Percentiles rank a stretch among this genome's conserved stretches.
These are phyloP conservation scores for Brachionus plicatilis DNA, from an alignment of 1,140 invertebrate genomes.

Conservation along the genomic window DNA sequence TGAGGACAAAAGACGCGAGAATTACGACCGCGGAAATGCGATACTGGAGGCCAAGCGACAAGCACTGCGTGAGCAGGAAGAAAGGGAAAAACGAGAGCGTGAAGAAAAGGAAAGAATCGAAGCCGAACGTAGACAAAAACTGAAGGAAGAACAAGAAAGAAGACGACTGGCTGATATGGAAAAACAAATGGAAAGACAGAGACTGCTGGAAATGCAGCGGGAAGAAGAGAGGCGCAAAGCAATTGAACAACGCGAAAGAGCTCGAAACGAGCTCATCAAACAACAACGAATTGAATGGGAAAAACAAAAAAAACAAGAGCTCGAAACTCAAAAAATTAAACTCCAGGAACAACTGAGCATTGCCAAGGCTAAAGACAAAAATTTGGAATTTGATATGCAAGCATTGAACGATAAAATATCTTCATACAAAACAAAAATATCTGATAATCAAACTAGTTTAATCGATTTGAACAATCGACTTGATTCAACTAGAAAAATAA, in stretches of 20 bases:
- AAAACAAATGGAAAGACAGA: conserved; percentile 72
- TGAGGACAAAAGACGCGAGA: conserved; percentile 33
- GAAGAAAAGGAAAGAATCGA: conserved; percentile 72
- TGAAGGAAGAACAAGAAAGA: conserved; percentile 55
- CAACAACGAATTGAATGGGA: conserved; percentile 94
- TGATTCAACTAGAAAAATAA: conserved; percentile 60
- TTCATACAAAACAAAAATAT: conserved; percentile 78
- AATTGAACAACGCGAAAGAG: conserved; percentile 66
- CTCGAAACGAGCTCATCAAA: conserved; percentile 80
- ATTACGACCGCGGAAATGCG: conserved; percentile 68
- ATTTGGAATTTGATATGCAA: conserved; percentile 72
- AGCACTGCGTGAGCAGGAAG: conserved; percentile 63
- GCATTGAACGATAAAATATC: conserved; percentile 79
- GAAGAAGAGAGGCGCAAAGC: conserved; percentile 58
- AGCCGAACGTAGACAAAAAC: conserved; percentile 57
- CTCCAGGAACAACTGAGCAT: conserved; percentile 47
- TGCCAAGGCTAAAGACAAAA: conserved; percentile 48
- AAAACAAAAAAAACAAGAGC: conserved; percentile 77
- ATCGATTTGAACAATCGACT: conserved; percentile 81
- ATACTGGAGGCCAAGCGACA: conserved; percentile 86
- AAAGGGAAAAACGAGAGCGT: conserved; percentile 54
- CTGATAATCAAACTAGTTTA: conserved; percentile 85
- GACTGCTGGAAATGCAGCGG: conserved; percentile 66
- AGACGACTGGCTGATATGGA: conserved; percentile 60
- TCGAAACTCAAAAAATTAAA: conserved; percentile 69